A percentile compares a stretch with the other conserved stretches of the same genome.
These are phyloP conservation scores for Drosophila conformis DNA, from an alignment of 2,888 invertebrate species.

Conservation along the genomic window DNA sequence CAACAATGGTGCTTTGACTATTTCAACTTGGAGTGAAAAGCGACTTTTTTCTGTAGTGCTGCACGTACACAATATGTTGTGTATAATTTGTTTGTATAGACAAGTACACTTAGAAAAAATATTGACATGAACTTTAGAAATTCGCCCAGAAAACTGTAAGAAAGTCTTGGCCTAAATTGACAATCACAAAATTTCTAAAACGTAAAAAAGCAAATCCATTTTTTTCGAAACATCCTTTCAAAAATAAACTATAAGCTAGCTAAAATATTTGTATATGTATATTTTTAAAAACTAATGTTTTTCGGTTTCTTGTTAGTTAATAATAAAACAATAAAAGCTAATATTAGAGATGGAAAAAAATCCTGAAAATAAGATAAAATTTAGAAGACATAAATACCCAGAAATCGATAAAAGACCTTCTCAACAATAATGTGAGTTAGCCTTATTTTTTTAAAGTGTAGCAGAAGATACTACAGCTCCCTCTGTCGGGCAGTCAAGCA, in stretches of 20 bases:
- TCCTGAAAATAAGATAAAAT: background rate
- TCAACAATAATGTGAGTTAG: background rate
- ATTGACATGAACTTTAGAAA: background rate
- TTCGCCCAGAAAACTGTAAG: background rate
- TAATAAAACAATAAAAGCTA: no score
- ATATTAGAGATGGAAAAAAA: background rate
- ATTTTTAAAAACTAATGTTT: no score
- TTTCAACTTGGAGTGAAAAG: constrained; percentile 37
- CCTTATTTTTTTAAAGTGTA: background rate
- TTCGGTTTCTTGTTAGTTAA: no score
- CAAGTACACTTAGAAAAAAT: constrained; percentile 6
- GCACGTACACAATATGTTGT: constrained; percentile 63
- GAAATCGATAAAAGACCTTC: background rate
- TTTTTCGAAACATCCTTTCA: background rate
- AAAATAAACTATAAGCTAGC: background rate
- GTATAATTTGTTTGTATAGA: constrained; percentile 74
- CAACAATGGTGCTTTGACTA: constrained; percentile 28
- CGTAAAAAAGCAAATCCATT: background rate
- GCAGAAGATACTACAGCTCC: constrained; percentile 11
- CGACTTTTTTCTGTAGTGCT: constrained; percentile 50
- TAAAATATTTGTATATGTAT: no score
- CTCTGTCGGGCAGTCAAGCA: background rate
- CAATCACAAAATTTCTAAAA: background rate
- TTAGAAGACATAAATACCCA: background rate
- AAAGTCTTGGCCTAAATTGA: background rate